A percentile compares a stretch with the other conserved stretches of the same genome.
Evolutionary conservation across 2,113 vertebrate genomes (phyloP).

Genomic region (Bubo bubo): DNA sequence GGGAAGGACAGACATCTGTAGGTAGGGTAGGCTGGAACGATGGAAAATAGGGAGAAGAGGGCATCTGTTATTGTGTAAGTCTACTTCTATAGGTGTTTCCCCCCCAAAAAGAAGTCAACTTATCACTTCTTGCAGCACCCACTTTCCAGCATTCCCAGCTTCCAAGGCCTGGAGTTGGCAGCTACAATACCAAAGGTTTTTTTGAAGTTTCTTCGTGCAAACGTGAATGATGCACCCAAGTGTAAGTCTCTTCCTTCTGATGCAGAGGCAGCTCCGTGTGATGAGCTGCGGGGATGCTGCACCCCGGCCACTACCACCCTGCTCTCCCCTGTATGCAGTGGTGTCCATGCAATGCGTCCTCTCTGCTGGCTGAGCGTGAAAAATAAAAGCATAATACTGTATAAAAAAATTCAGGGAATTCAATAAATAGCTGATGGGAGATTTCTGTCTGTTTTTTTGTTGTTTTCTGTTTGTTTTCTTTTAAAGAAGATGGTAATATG

Average conservation of each 20-base stretch:
- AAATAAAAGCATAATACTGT: neutral
- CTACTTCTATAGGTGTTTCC: neutral
- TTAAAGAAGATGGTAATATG: neutral
- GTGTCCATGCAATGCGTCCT: neutral
- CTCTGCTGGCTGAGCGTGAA: neutral
- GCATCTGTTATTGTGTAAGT: neutral
- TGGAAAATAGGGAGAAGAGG: neutral
- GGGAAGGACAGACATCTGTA: neutral
- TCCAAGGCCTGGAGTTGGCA: neutral
- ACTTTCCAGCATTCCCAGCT: neutral
- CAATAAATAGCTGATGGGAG: neutral
- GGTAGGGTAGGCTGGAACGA: neutral
- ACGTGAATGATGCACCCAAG: neutral
- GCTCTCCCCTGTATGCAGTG: neutral
- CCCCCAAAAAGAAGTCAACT: neutral
- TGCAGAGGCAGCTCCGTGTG: neutral
- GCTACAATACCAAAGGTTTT: neutral
- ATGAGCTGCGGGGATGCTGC: neutral
- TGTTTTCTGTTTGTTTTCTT: neutral
- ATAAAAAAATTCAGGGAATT: neutral
- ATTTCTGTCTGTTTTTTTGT: accelerated
- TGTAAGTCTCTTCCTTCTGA: neutral
- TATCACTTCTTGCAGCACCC: neutral
- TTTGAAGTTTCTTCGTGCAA: neutral
- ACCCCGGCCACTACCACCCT: neutral